These are phyloP conservation scores for Mamestra brassicae DNA, from an alignment of 2,888 invertebrate genomes.

Conservation along the genomic window DNA sequence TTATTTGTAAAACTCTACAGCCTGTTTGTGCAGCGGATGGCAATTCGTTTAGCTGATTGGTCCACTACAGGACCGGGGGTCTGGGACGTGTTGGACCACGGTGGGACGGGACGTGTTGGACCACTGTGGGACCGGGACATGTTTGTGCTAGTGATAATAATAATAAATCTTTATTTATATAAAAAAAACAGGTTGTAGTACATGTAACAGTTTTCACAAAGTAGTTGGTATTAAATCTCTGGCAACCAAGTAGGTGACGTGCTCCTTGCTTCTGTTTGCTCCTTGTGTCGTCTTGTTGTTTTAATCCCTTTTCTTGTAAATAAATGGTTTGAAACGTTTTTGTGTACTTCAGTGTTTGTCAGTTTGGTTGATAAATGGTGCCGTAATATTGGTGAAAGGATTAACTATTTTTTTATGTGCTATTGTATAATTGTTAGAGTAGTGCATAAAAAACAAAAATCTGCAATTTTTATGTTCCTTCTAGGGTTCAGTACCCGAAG, in stretches of 20 bases:
- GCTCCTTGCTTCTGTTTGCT: no score
- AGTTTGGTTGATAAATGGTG: not conserved
- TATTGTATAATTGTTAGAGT: no score
- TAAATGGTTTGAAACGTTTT: constrained; percentile 4
- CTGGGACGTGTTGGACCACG: constrained; percentile 24
- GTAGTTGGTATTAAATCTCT: no score
- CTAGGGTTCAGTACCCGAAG: no score
- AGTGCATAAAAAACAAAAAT: no score
- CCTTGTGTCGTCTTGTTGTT: constrained; percentile 19
- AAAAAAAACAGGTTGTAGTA: no score
- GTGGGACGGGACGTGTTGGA: constrained; percentile 11
- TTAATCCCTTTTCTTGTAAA: constrained; percentile 21
- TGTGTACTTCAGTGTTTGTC: not conserved
- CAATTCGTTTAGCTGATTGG: constrained; percentile 56
- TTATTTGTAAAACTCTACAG: constrained; percentile 31
- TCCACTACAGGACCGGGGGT: constrained; percentile 7
- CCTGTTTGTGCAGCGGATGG: constrained; percentile 18
- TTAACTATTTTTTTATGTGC: not conserved
- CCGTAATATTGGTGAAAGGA: not conserved
- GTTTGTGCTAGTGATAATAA: not conserved
- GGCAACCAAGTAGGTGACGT: no score
- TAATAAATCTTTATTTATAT: no score
- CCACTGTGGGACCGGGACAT: not conserved
- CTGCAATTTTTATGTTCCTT: no score
- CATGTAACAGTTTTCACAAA: no score